Evolutionary conservation across 1,140 invertebrate genomes (phyloP).

Genomic region (Glomeris maerens): DNA sequence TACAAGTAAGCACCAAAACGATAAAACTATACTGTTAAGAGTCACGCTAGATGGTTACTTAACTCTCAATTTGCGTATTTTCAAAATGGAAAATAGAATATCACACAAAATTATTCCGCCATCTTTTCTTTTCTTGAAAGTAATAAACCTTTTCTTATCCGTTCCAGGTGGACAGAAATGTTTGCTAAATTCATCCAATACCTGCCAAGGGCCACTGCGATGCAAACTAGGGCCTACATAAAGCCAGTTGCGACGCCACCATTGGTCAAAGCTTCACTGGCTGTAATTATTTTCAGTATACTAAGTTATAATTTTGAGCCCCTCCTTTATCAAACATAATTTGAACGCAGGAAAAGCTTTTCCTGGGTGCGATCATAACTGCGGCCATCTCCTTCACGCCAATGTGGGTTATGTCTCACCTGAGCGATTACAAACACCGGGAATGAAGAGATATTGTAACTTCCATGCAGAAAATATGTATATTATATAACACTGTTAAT

Average conservation of each 20-base stretch:
- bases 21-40: too few species aligned
- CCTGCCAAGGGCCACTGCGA: slow-evolving; percentile 1
- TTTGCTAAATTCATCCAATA: slow-evolving; percentile 1
- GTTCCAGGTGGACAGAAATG: too few species aligned
- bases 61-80: not conserved
- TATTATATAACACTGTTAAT: too few species aligned
- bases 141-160: too few species aligned
- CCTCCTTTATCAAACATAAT: too few species aligned
- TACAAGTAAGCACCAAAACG: too few species aligned
- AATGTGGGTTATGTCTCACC: slow-evolving; percentile 6
- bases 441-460: not conserved
- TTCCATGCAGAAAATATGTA: too few species aligned
- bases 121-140: slow-evolving; percentile 4
- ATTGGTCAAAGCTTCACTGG: slow-evolving; percentile 1
- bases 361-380: slow-evolving; percentile 2
- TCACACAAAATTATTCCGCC: not conserved
- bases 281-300: slow-evolving; percentile 8
- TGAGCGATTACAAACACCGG: slow-evolving; percentile 3
- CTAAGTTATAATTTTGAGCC: not conserved
- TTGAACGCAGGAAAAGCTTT: slow-evolving; percentile 14
- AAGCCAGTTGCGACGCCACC: slow-evolving; percentile 6
- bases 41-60: too few species aligned
- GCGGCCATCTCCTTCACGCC: slow-evolving; percentile 1
- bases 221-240: slow-evolving; percentile 5
- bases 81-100: not conserved